Evolutionary conservation across 2,113 vertebrate species (phyloP).

Genomic region (Rhinolophus ferrumequinum): DNA sequence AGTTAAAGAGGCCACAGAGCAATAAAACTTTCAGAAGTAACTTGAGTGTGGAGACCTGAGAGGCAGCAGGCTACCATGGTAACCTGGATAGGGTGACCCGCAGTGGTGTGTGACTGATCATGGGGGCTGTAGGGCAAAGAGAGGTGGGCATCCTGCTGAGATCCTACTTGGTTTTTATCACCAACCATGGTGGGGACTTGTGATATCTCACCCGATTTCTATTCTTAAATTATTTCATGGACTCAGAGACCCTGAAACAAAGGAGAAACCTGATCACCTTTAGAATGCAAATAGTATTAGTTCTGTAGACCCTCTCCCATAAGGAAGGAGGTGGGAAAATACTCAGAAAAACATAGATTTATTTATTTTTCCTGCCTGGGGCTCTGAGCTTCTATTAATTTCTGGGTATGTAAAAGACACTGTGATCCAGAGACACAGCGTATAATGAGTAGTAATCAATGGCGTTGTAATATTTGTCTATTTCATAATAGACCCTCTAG

Average conservation of each 20-base stretch:
- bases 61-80: fast-evolving
- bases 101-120: neutral
- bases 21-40: neutral
- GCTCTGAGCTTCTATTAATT: neutral
- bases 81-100: fast-evolving
- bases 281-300: neutral
- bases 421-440: neutral
- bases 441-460: neutral
- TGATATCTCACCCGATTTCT: neutral
- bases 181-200: neutral
- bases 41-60: fast-evolving
- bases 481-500: neutral
- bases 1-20: neutral
- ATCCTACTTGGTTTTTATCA: neutral
- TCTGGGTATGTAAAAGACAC: neutral
- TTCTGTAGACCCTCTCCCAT: neutral
- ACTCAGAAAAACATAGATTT: neutral
- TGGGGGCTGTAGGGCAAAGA: neutral
- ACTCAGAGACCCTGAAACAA: neutral
- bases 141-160: neutral
- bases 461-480: neutral
- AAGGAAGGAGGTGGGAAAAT: neutral
- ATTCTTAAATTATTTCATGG: neutral
- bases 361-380: neutral
- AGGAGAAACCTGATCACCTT: neutral